Conservation (phyloP, 1,140 invertebrate species). For the Pachypeltis micranthus region DNA sequence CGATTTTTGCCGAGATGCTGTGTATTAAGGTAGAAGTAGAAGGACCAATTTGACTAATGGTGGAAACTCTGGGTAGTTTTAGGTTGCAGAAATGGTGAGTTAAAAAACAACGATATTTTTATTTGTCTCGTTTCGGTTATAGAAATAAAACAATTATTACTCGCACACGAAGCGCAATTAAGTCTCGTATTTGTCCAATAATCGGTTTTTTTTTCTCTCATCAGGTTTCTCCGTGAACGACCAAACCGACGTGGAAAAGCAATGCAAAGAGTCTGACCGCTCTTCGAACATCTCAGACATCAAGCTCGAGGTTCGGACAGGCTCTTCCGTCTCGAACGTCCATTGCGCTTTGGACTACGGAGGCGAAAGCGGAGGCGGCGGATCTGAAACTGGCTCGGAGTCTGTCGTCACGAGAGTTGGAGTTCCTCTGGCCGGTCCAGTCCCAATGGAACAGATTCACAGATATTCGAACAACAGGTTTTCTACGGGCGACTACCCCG, state of each 20-base stretch:
- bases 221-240: constrained; percentile 29
- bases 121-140: too few species aligned
- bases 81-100: too few species aligned
- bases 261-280: constrained; percentile 72
- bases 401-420: constrained; percentile 38
- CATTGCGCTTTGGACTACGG: constrained; percentile 39
- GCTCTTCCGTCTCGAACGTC: constrained; percentile 54
- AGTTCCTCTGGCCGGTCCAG: constrained; percentile 55
- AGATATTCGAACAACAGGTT: constrained; percentile 54
- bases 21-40: too few species aligned
- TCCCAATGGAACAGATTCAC: constrained; percentile 42
- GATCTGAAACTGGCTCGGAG: constrained; percentile 40
- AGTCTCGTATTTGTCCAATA: neutral
- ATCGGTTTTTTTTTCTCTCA: neutral
- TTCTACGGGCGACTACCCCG: constrained; percentile 69
- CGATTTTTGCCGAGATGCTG: too few species aligned
- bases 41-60: too few species aligned
- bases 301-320: constrained; percentile 74
- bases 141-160: too few species aligned
- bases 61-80: too few species aligned
- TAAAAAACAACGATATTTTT: too few species aligned
- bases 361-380: constrained; percentile 38
- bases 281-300: constrained; percentile 83
- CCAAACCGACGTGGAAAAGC: constrained; percentile 54
- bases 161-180: too few species aligned